Evolutionary conservation across 2,888 invertebrate species (phyloP).

Genomic region (Eristalinus aeneus): DNA sequence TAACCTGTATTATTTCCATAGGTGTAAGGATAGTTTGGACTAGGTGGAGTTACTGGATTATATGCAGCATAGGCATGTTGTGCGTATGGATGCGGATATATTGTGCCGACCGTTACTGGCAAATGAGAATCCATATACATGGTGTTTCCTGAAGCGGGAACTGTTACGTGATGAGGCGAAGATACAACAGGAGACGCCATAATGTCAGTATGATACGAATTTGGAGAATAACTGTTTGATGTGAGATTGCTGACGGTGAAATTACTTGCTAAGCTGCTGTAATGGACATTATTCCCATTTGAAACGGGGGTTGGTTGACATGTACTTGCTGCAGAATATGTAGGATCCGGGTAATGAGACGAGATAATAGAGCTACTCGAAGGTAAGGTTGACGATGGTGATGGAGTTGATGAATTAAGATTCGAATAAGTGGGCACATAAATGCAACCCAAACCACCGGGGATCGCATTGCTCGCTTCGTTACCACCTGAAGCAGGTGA

Average conservation of each 20-base stretch:
- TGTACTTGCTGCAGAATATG: slow-evolving; percentile 49
- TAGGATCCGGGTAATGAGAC: slow-evolving; percentile 56
- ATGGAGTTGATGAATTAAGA: slow-evolving; percentile 51
- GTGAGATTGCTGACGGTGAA: slow-evolving; percentile 81
- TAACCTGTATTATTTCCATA: slow-evolving; percentile 76
- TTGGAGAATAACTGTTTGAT: slow-evolving; percentile 75
- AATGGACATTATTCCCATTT: slow-evolving; percentile 43
- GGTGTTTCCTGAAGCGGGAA: slow-evolving; percentile 73
- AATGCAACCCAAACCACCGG: slow-evolving; percentile 46
- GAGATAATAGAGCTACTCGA: slow-evolving; percentile 47
- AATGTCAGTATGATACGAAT: slow-evolving; percentile 80
- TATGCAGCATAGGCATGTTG: slow-evolving; percentile 76
- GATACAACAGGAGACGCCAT: slow-evolving; percentile 79
- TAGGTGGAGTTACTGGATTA: slow-evolving; percentile 79
- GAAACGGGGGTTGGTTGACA: slow-evolving; percentile 46
- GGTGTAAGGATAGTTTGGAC: slow-evolving; percentile 86
- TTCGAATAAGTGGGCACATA: slow-evolving; percentile 59
- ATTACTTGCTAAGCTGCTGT: slow-evolving; percentile 76
- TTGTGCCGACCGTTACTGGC: slow-evolving; percentile 81
- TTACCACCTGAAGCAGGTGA: slow-evolving; percentile 43
- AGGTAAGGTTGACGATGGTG: slow-evolving; percentile 56
- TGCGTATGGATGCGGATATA: slow-evolving; percentile 80
- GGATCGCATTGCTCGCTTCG: slow-evolving; percentile 31
- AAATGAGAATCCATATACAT: slow-evolving; percentile 81
- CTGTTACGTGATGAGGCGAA: slow-evolving; percentile 73